Evolutionary conservation across 1,140 invertebrate species (phyloP).

Genomic region (Lycorma delicatula): DNA sequence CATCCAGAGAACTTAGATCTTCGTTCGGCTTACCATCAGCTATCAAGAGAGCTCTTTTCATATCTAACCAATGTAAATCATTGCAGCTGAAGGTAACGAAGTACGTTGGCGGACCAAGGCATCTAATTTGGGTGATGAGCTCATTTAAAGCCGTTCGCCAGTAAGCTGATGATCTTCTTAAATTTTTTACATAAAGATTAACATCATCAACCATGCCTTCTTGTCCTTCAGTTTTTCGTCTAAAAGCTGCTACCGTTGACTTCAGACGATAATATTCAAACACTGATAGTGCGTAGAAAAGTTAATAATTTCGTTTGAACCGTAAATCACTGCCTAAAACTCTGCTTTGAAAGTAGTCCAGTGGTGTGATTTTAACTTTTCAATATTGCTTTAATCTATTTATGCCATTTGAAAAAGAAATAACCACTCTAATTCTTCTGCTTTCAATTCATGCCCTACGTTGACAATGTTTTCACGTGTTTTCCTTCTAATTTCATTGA

Average conservation of each 20-base stretch:
- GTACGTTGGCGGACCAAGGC: background rate
- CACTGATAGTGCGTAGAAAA: background rate
- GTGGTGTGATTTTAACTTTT: background rate
- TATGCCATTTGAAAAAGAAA: slow-evolving; percentile 28
- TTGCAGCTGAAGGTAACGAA: slow-evolving; percentile 7
- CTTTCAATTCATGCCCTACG: slow-evolving; percentile 31
- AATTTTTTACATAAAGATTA: background rate
- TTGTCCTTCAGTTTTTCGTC: background rate
- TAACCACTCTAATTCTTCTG: slow-evolving; percentile 38
- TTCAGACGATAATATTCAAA: background rate
- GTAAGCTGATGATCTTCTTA: background rate
- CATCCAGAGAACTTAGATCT: background rate
- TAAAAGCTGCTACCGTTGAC: background rate
- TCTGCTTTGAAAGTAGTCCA: background rate
- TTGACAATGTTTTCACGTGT: slow-evolving; percentile 35
- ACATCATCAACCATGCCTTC: no score
- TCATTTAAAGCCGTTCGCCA: background rate
- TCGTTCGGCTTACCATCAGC: slow-evolving; percentile 5
- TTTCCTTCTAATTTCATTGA: slow-evolving; percentile 32
- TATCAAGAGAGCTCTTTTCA: slow-evolving; percentile 8
- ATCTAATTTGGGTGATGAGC: slow-evolving; percentile 1
- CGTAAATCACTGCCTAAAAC: background rate
- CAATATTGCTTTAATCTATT: background rate
- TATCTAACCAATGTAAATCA: slow-evolving; percentile 8
- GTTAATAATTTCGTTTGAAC: background rate